Evolutionary conservation across 2,888 invertebrate species (phyloP).

Genomic region (Teleiodes luculella): DNA sequence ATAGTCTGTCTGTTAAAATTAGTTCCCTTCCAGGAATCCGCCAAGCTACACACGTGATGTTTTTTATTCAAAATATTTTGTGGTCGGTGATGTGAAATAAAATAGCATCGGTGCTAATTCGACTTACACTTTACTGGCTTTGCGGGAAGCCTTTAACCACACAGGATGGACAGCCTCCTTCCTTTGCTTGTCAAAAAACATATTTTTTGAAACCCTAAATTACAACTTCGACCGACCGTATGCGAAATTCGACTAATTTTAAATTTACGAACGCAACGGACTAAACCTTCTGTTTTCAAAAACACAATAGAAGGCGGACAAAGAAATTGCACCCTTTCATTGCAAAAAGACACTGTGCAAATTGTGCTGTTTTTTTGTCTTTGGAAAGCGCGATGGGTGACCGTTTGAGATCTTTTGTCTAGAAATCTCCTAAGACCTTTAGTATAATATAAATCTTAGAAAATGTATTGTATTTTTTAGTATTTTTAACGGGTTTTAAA

Average conservation of each 20-base stretch:
- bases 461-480: too few species aligned
- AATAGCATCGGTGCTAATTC: too few species aligned
- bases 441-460: neutral
- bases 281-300: conserved; percentile 7
- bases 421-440: neutral
- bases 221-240: too few species aligned
- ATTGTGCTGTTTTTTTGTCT: neutral
- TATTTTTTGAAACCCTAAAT: too few species aligned
- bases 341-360: neutral
- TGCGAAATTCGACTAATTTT: neutral
- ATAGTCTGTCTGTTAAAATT: too few species aligned
- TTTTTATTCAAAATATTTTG: too few species aligned
- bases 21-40: too few species aligned
- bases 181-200: too few species aligned
- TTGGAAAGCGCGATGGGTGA: neutral
- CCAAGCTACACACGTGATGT: too few species aligned
- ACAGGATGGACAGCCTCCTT: conserved; percentile 13
- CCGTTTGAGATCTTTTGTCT: neutral
- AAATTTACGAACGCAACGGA: neutral
- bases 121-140: conserved; percentile 21
- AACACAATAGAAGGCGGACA: conserved; percentile 5
- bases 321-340: neutral
- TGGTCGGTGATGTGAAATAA: too few species aligned
- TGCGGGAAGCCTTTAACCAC: conserved; percentile 40
- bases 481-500: too few species aligned